Base-by-base conservation (phyloP, 2,113 vertebrate species). In the Fukomys damarensis region DNA sequence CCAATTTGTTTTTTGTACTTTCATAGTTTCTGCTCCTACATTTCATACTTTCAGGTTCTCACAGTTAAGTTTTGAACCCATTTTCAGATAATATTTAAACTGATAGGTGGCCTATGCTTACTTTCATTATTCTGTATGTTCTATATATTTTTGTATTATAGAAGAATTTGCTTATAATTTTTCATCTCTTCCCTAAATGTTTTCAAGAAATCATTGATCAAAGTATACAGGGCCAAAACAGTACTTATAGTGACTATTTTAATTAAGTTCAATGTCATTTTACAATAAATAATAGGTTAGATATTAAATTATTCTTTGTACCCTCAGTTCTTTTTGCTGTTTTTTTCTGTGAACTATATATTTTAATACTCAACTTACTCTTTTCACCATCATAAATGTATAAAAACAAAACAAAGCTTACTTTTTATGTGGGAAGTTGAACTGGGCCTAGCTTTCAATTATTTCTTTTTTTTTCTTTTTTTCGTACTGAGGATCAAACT, bases 181-280 rank as follows among this genome's bases (percentile, higher is more conserved):
- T 80, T 63, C 5, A 38, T 20, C 13, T 89, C 32, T 19, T 90
- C 14, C 22, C 38, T 72, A 86, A 80, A 19, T 81, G 56, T 49
- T 74, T 74, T 8, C 63, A 58, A 59, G 38, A 93, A 81, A 79
- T 24, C 20, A 68, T 38, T 94, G 26, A 24, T 86, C 80, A 80
- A 80, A n/a, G 30, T 6, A 58, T 65, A 7, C 46, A 14, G 38
- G 38, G 8, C 26, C 77, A 56, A 63, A 14, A 61, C 28, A 61
- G n/a, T 92, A 7, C 70, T 77, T 80, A 0, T 61, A 28, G 20
- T 30, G 32, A 59, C 59, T 84, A 84, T 92, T 83, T 84, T 16
- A 88, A 77, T 70, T 84, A 70, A 91, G 68, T 77, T 56, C 26
- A 76, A 87, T 35, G 63, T 84, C 30, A 83, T 52, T 63, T 94